Base-by-base conservation (phyloP, 2,888 invertebrate genomes). In the Microplitis deprimator region DNA sequence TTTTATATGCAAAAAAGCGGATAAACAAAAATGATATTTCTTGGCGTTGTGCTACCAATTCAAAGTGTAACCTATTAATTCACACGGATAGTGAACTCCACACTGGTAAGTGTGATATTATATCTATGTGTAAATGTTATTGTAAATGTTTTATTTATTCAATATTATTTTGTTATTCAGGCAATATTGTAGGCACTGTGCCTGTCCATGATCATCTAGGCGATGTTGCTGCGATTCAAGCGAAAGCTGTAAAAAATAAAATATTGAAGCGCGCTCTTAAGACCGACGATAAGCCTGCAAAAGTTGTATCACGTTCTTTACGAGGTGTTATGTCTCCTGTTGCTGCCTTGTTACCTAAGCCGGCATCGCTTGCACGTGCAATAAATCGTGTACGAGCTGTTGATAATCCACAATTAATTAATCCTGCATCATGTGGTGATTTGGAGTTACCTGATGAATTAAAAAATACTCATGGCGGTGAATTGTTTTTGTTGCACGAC, bases 321-420 rank as follows among this genome's bases (percentile, higher is more conserved):
- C 16, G 17, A 1, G 20, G 50, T 68, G 68, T 68, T 6, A n/a
- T 50, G n/a, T n/a, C 17, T 17, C 6, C 41, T n/a, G 50, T 50
- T 13, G 6, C 68, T 40, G 17, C 68, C 5, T 6, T 41, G n/a
- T n/a, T 68, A 6, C 68, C 41, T 1, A 16, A 40, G 7, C 16
- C 50, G 5, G 16, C 6, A n/a, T 10, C 8, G 6, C 13, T 68
- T 6, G 1, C 17, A 17, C 40, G 50, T 5, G 17, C 50, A 2
- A 7, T 68, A 6, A 40, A 68, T 8, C 2, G 40, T 5, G 41
- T 41, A 6, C 1, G 68, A 41, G 16, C 4, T 16, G 16, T 4
- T 1, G 41, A 6, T n/a, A 68, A 68, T 68, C 68, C 68, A 6
- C 68, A 16, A 41, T 16, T 68, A 17, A 10, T 7, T 16, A 68